Evolutionary conservation across 2,113 vertebrate genomes (phyloP).

Genomic region (Micronycteris hirsuta): DNA sequence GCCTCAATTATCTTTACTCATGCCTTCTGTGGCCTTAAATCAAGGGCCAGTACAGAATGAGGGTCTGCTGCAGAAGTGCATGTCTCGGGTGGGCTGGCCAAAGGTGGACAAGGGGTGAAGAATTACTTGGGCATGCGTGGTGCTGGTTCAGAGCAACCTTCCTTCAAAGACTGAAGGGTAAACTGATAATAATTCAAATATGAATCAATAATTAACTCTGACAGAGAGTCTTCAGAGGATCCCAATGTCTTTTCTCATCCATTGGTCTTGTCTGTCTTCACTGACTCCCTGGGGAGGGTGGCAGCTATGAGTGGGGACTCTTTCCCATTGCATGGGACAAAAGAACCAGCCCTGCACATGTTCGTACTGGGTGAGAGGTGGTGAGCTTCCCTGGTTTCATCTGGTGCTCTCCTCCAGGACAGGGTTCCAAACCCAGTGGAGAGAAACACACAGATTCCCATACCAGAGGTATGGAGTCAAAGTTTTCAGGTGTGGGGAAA

Average conservation of each 20-base stretch:
- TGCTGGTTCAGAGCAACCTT: not conserved
- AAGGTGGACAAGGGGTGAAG: not conserved
- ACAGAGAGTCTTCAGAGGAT: not conserved
- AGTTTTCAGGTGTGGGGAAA: not conserved
- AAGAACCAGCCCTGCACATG: not conserved
- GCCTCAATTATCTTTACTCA: conserved; percentile 39
- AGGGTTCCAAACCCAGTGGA: not conserved
- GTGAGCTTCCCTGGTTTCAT: not conserved
- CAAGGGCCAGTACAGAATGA: not conserved
- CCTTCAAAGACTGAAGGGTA: not conserved
- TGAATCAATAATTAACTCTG: not conserved
- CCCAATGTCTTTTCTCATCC: not conserved
- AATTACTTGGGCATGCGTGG: not conserved
- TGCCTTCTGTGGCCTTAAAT: conserved; percentile 25
- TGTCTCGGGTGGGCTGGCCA: not conserved
- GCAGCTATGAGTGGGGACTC: not conserved
- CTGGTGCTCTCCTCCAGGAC: not conserved
- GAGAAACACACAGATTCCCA: not conserved
- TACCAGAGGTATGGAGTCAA: rapidly evolving
- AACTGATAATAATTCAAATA: not conserved
- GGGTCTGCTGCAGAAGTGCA: not conserved
- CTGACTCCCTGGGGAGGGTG: not conserved
- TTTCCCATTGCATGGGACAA: not conserved
- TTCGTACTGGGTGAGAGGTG: not conserved
- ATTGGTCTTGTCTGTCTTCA: not conserved